phyloP scores from a whole-genome alignment of 2,113 vertebrate species.

The Nesospiza acunhae region DNA sequence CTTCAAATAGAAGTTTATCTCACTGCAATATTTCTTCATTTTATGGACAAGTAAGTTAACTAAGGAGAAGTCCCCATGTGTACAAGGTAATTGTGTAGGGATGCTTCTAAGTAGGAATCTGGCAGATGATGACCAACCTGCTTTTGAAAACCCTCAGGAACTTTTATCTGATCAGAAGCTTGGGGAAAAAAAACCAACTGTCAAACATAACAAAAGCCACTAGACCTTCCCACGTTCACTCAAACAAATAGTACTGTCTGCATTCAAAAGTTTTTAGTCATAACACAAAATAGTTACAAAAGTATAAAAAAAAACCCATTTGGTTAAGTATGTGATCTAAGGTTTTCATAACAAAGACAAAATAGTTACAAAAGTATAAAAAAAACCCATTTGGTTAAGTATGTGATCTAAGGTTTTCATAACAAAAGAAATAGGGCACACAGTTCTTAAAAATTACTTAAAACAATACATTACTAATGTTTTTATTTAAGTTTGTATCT shows the following conservation, averaged over 20 bases:
- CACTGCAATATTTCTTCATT: neutral
- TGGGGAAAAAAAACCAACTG: neutral
- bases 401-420: neutral
- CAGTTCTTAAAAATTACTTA: neutral
- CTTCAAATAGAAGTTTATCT: neutral
- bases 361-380: neutral
- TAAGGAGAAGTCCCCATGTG: neutral
- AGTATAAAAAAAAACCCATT: rapidly evolving
- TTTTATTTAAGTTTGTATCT: neutral
- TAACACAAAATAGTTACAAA: neutral
- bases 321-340: neutral
- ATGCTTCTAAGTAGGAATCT: neutral
- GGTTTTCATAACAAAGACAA: neutral
- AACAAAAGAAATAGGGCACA: neutral
- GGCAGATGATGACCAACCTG: neutral
- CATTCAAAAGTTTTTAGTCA: neutral
- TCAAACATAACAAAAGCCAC: neutral
- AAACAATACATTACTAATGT: neutral
- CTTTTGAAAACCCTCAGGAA: neutral
- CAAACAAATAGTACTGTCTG: neutral
- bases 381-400: neutral
- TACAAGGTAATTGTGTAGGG: neutral
- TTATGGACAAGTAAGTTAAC: neutral
- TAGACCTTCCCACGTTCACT: neutral
- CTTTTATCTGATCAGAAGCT: neutral